phyloP scores from a whole-genome alignment of 2,888 invertebrate genomes.

The Scaptomyza cyrtandrae region DNA sequence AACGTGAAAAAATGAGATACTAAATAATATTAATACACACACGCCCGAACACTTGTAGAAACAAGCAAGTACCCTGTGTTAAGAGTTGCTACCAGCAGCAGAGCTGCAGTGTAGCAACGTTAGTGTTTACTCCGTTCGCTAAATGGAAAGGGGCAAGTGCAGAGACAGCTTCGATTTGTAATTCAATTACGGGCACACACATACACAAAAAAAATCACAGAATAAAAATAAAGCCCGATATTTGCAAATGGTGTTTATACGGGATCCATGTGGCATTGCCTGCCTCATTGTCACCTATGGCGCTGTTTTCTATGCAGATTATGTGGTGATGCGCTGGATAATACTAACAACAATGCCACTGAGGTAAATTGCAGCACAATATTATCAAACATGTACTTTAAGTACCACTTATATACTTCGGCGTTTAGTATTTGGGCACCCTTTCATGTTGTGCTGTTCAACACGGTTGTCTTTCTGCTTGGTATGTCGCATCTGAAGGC shows the following conservation, averaged over 20 bases:
- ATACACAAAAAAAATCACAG: not conserved
- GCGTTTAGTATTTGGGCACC: constrained; percentile 90
- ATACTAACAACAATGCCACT: constrained; percentile 92
- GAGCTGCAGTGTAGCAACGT: constrained; percentile 54
- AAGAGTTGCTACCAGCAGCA: constrained; percentile 40
- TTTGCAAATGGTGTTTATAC: constrained; percentile 87
- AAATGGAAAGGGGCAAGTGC: constrained; percentile 45
- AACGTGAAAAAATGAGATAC: constrained; percentile 26
- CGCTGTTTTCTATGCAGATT: constrained; percentile 93
- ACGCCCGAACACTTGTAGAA: constrained; percentile 5
- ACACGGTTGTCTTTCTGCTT: constrained; percentile 90
- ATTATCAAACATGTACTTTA: not conserved
- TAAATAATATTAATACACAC: constrained; percentile 5
- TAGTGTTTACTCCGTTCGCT: constrained; percentile 21
- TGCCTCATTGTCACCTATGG: constrained; percentile 92
- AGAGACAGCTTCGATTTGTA: constrained; percentile 62
- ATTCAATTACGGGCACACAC: constrained; percentile 61
- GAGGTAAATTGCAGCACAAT: constrained; percentile 86
- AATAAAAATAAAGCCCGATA: constrained; percentile 11
- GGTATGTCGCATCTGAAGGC: constrained; percentile 92
- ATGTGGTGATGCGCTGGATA: constrained; percentile 93
- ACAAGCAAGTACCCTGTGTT: constrained; percentile 11
- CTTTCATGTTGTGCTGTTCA: constrained; percentile 91
- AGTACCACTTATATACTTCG: constrained; percentile 68
- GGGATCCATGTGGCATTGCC: constrained; percentile 93